A percentile compares a stretch with the other conserved stretches of the same genome.
Conservation (phyloP, 2,113 vertebrate genomes). For the Melanerpes aurifrons region DNA sequence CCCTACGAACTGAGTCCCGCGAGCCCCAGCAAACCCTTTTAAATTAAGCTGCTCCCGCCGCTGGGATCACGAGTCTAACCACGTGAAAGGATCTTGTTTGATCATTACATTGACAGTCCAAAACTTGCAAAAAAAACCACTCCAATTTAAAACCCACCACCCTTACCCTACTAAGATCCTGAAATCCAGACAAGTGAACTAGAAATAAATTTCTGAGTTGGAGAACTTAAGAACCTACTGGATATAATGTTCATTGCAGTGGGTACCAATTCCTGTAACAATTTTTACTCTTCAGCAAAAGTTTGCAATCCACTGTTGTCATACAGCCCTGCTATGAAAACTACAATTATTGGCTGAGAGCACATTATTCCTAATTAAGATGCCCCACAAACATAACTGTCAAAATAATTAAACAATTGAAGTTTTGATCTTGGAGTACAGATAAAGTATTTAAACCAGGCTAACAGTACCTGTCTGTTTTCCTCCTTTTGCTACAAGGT, state of each 20-base stretch:
- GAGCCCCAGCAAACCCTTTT: too few species aligned
- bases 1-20: too few species aligned
- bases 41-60: too few species aligned
- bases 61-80: too few species aligned
- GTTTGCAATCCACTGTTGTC: neutral
- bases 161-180: neutral
- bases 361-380: slow-evolving; percentile 21
- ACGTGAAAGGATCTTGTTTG: neutral
- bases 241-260: neutral
- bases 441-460: slow-evolving; percentile 1
- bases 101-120: neutral
- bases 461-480: neutral
- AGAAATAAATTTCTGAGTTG: neutral
- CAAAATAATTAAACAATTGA: slow-evolving; percentile 34
- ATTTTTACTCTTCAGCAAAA: neutral
- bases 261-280: neutral
- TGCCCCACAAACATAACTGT: neutral
- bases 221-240: neutral
- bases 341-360: neutral
- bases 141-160: neutral
- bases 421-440: slow-evolving; percentile 1
- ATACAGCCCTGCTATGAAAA: neutral
- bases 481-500: neutral
- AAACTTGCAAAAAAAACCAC: neutral
- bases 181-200: neutral